A percentile compares a stretch with the other conserved stretches of the same genome.
Conservation (phyloP, 2,888 invertebrate genomes). For the Dynastes maya region DNA sequence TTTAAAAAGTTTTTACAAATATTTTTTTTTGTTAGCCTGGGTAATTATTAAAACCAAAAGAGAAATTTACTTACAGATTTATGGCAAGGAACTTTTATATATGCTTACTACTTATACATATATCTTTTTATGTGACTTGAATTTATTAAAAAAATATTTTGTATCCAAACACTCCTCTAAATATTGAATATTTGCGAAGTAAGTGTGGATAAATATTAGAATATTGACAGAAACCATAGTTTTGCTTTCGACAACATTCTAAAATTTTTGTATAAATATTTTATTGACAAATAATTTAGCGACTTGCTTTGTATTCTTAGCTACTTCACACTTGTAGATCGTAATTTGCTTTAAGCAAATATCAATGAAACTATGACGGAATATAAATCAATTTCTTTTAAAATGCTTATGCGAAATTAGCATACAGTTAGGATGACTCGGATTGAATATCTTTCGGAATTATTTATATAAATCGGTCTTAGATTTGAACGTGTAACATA, state of each 20-base stretch:
- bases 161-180: slow-evolving; percentile 1
- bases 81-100: neutral
- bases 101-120: neutral
- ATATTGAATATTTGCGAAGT: slow-evolving; percentile 7
- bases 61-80: neutral
- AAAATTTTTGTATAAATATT: slow-evolving; percentile 34
- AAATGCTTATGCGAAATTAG: neutral
- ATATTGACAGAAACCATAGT: slow-evolving; percentile 15
- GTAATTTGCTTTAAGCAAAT: slow-evolving; percentile 19
- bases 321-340: slow-evolving; percentile 23
- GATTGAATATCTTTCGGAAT: too few relatives aligned
- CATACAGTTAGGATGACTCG: too few relatives aligned
- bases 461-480: too few relatives aligned
- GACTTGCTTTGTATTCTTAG: slow-evolving; percentile 12
- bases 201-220: slow-evolving; percentile 1
- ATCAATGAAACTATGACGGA: slow-evolving; percentile 17
- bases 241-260: slow-evolving; percentile 6
- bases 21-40: too few relatives aligned
- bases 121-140: neutral
- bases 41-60: too few relatives aligned
- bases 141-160: slow-evolving; percentile 3
- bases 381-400: neutral
- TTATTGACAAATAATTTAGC: slow-evolving; percentile 31
- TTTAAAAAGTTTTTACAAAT: too few relatives aligned
- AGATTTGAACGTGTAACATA: too few relatives aligned